Base-by-base conservation (phyloP, 2,797 vertebrate genomes). In the Malurus leucopterus region DNA sequence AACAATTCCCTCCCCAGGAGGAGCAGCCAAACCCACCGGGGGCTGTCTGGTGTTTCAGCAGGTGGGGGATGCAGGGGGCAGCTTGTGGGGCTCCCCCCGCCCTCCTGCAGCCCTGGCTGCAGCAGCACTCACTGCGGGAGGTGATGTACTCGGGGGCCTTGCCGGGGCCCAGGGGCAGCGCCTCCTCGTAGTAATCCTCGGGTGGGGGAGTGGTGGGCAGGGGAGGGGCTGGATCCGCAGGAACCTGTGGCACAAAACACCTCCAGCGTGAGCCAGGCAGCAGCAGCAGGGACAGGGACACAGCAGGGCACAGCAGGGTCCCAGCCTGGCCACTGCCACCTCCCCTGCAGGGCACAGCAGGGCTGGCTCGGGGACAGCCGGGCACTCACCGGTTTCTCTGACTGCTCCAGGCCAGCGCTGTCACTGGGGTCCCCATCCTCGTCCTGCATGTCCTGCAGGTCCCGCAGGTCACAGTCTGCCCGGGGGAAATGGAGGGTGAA, bases 111-210 rank as follows among this genome's bases (percentile, higher is more conserved):
- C 40, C 49, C 34, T 0, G 3, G 44, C 0, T 0, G 13, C 93
- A 89, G 95, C 41, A 4, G 86, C 21, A 96, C 98, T 97, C 94
- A 98, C 98, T 97, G 92, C 95, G 97, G 88, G 98, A 98, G 72
- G 98, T 98, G 93, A 99, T 99, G 94, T 99, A 99, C 95, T 99
- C 98, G 0, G 99, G 99, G 8, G 96, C 94, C 82, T 99, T 98
- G 84, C 98, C 98, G 0, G 99, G 98, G 29, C 98, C 98, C 24
- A 99, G 97, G 29, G 99, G 99, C 87, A 98, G 98, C 2, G 99
- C 99, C 92, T 99, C 99, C 95, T 99, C 99, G 15, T 99, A 99
- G 96, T 99, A 99, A 96, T 99, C 99, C 94, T 99, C 99, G 4
- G 99, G 99, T 0, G 98, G 98, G 9, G 98, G 98, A 15, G 98